phyloP scores from a whole-genome alignment of 2,797 vertebrate genomes.

The Antennarius maculatus region DNA sequence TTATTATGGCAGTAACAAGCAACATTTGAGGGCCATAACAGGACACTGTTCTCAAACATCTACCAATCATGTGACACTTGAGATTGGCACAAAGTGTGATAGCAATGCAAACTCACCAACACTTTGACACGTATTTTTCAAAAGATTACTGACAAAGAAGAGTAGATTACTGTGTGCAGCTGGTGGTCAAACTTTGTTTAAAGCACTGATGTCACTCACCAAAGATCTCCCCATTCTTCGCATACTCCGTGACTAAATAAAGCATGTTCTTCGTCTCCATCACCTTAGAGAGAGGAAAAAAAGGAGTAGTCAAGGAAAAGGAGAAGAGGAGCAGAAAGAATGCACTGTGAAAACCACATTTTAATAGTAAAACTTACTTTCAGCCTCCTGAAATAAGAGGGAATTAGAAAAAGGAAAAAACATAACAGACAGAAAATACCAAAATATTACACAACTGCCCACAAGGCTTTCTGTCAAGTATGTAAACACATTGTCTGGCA shows the following conservation, averaged over 20 bases:
- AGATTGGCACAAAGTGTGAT: slow-evolving; percentile 25
- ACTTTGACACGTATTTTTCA: slow-evolving; percentile 59
- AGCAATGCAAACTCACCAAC: slow-evolving; percentile 40
- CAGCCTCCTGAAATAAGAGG: slow-evolving; percentile 33
- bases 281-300: slow-evolving; percentile 82
- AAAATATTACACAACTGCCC: slow-evolving; percentile 45
- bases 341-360: slow-evolving; percentile 40
- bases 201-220: slow-evolving; percentile 84
- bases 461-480: slow-evolving; percentile 27
- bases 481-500: slow-evolving; percentile 34
- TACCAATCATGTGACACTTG: slow-evolving; percentile 58
- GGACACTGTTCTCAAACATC: slow-evolving; percentile 42
- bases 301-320: slow-evolving; percentile 19
- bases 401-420: slow-evolving; percentile 12
- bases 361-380: slow-evolving; percentile 16
- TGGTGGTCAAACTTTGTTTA: background rate
- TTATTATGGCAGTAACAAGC: slow-evolving; percentile 18
- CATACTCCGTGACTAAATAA: slow-evolving; percentile 98
- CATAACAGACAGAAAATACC: slow-evolving; percentile 30
- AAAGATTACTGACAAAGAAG: slow-evolving; percentile 25
- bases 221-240: slow-evolving; percentile 98
- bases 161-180: slow-evolving; percentile 2
- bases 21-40: slow-evolving; percentile 37
- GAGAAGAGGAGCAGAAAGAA: slow-evolving; percentile 45
- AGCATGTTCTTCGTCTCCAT: slow-evolving; percentile 99